Evolutionary conservation across 2,797 vertebrate genomes (phyloP), one percentile per base, ranked within the genome.

Genomic region (Anguilla pacifica): DNA sequence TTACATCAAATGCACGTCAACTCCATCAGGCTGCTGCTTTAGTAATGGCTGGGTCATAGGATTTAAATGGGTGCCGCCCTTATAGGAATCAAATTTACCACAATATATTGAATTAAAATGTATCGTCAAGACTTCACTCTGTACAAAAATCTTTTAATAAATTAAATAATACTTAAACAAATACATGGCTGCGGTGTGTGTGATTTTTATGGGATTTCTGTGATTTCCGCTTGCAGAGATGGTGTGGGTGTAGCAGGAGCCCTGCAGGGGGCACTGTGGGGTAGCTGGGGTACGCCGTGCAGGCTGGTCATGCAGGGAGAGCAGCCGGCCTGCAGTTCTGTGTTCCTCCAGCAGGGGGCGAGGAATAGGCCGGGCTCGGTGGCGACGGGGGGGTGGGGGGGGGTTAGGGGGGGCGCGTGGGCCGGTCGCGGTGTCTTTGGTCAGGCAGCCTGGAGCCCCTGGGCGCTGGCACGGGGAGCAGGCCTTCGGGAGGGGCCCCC

Each of bases 401-500:
- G 83, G 2, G 35, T n/a, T 61, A 10, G 49, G 31, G 89, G 89
- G 85, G 88, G 89, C 95, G 95, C 94, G 96, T 96, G 96, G 96
- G 96, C 94, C 94, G 95, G 94, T 95, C 94, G 96, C 92, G 95
- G 96, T 96, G 96, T 96, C 94, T 97, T 94, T 96, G 96, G 96
- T 97, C 96, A 96, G 96, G 97, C 96, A 95, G 96, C 96, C 96
- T 97, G 97, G 96, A 97, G 97, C 97, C 97, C 96, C 96, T 96
- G 96, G 97, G 97, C 94, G 95, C 96, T 97, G 96, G 97, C 96
- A 97, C 96, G 93, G 94, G 95, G 95, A 91, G 93, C 94, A 95
- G 95, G 95, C 93, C 95, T 96, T 94, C 95, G 96, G 96, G 96
- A 96, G 96, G 96, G 96, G 96, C 96, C 95, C 96, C 95, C 95